phyloP scores from a whole-genome alignment of 2,797 vertebrate genomes.

The Notolabrus celidotus region DNA sequence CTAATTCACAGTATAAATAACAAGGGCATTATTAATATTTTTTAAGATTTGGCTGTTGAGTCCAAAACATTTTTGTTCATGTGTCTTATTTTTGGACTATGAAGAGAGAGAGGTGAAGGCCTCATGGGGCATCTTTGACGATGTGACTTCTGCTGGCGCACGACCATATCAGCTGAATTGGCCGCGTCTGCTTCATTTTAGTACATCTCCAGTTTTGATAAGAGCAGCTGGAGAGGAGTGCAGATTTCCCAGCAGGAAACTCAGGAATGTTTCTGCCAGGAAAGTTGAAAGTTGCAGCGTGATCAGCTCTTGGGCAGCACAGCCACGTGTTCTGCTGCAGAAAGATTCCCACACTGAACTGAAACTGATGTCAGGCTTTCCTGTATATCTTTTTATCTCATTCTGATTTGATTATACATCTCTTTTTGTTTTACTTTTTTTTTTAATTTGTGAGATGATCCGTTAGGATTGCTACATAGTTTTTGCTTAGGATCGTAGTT shows the following conservation, averaged over 20 bases:
- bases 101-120: constrained; percentile 1
- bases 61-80: constrained; percentile 44
- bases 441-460: constrained; percentile 20
- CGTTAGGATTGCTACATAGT: constrained; percentile 18
- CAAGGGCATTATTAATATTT: constrained; percentile 71
- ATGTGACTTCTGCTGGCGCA: constrained; percentile 50
- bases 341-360: constrained; percentile 22
- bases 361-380: constrained; percentile 28
- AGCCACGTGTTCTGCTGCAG: constrained; percentile 20
- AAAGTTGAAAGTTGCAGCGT: constrained; percentile 50
- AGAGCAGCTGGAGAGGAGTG: constrained; percentile 73
- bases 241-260: constrained; percentile 73
- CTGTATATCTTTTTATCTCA: constrained; percentile 15
- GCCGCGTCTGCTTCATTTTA: constrained; percentile 57
- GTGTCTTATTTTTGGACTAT: constrained; percentile 66
- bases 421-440: constrained; percentile 5
- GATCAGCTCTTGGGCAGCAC: constrained; percentile 33
- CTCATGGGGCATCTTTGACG: constrained; percentile 26
- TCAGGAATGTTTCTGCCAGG: constrained; percentile 77
- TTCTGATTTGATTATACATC: constrained; percentile 21
- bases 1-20: constrained; percentile 51
- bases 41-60: constrained; percentile 37
- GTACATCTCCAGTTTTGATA: constrained; percentile 66
- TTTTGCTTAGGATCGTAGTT: constrained; percentile 41
- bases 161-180: constrained; percentile 49